phyloP scores from a whole-genome alignment of 2,888 invertebrate genomes.

The Anorthoa munda region DNA sequence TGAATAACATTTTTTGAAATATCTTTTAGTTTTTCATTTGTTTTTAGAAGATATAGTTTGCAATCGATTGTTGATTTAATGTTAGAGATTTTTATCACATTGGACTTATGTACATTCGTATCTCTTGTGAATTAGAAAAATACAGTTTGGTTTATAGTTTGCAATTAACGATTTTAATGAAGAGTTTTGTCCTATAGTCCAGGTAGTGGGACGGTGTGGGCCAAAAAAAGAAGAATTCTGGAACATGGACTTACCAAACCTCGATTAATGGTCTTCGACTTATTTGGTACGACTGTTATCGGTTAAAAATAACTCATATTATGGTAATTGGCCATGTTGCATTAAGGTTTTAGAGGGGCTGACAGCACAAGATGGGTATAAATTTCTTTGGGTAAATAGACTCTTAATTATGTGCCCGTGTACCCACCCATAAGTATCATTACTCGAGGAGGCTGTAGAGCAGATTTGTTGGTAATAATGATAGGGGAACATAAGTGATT shows the following conservation, averaged over 20 bases:
- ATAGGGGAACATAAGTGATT: background rate
- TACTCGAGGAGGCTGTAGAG: background rate
- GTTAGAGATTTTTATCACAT: background rate
- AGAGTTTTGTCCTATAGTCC: too few relatives aligned
- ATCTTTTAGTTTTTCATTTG: conserved; percentile 12
- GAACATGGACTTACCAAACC: too few relatives aligned
- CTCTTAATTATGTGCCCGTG: background rate
- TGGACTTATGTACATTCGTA: background rate
- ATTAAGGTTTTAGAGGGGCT: background rate
- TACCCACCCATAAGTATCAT: background rate
- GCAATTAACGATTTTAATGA: background rate
- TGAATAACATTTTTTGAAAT: conserved; percentile 4
- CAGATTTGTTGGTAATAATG: background rate
- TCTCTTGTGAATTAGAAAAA: background rate
- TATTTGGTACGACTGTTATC: background rate
- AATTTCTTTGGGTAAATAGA: background rate
- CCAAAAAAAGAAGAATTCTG: too few relatives aligned
- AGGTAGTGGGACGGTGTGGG: too few relatives aligned
- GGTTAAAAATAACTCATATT: background rate
- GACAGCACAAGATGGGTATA: background rate
- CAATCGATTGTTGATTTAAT: background rate
- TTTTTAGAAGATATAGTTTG: background rate
- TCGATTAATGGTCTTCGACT: too few relatives aligned
- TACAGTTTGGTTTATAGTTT: background rate
- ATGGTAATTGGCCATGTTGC: background rate